Base-by-base conservation (phyloP, 1,140 invertebrate genomes). In the Rhynchophorus ferrugineus region DNA sequence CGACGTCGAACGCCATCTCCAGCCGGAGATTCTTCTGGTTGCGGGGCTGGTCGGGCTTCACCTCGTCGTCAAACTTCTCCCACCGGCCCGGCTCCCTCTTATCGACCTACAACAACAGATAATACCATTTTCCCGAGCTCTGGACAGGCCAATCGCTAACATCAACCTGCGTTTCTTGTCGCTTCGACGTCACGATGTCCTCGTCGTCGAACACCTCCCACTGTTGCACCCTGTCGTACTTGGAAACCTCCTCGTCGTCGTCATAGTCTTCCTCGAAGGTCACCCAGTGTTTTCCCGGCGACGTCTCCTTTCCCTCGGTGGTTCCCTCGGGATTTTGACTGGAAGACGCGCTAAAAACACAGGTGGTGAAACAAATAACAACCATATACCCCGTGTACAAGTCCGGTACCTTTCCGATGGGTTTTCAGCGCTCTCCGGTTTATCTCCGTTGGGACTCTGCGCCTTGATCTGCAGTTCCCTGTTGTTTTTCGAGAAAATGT, bases 401-500 rank as follows among this genome's bases (percentile, higher is more conserved):
- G n/a, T n/a, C n/a, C n/a, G n/a, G n/a, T n/a, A n/a, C n/a, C n/a
- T 19, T 43, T 14, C n/a, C n/a, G 33, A n/a, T 2, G 42, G 19
- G 8, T 44, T 19, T 16, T 46, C 44, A 18, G 46, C 36, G 3
- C 8, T 54, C 14, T 47, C n/a, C 16, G 47, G 29, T 52, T 52
- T 16, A 19, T 24, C 35, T 44, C 49, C 52, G 19, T 20, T 48
- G 24, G 11, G 35, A 37, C 56, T 58, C 22, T 62, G 47, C n/a
- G 58, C 50, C 54, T 57, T 58, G 20, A 61, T 61, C 49, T 63
- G 61, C 8, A 67, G 47, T 47, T 67, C 65, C 19, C 56, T 50
- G 1, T 54, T 51, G 44, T 60, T 64, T 54, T 62, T 65, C 1
- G 61, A 61, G 37, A 63, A 62, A 34, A 67, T 64, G 24, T 67